Conservation (phyloP, 2,113 vertebrate species). For the Natator depressus region DNA sequence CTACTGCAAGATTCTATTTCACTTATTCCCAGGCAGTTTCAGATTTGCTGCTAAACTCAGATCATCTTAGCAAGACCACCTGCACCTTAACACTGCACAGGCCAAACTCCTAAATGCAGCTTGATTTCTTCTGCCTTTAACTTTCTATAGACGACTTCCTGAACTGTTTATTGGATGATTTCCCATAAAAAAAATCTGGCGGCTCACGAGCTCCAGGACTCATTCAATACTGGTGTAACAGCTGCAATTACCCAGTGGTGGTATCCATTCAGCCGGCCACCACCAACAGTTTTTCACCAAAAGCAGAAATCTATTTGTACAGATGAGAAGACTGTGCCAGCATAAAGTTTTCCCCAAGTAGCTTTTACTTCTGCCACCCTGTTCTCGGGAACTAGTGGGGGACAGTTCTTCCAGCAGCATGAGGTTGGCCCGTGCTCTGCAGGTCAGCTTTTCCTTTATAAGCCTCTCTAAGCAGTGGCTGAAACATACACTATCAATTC, state of each 20-base stretch:
- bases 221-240: background rate
- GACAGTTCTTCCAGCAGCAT: rapidly evolving
- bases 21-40: background rate
- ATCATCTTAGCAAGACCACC: background rate
- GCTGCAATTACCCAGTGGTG: background rate
- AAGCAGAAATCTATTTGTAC: background rate
- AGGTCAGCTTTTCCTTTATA: background rate
- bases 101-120: conserved; percentile 34
- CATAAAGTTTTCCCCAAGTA: background rate
- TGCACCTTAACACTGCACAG: background rate
- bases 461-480: background rate
- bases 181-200: background rate
- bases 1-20: background rate
- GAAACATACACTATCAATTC: background rate
- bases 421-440: background rate
- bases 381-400: background rate
- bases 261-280: background rate
- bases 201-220: background rate
- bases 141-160: background rate
- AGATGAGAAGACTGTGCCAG: background rate
- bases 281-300: background rate
- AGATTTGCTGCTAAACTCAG: background rate
- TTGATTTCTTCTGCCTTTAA: conserved; percentile 9
- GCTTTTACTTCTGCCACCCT: background rate
- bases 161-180: background rate